A percentile compares a stretch with the other conserved stretches of the same genome.
These are phyloP conservation scores for Orthosia gothica DNA, from an alignment of 2,888 invertebrate genomes.

Conservation along the genomic window DNA sequence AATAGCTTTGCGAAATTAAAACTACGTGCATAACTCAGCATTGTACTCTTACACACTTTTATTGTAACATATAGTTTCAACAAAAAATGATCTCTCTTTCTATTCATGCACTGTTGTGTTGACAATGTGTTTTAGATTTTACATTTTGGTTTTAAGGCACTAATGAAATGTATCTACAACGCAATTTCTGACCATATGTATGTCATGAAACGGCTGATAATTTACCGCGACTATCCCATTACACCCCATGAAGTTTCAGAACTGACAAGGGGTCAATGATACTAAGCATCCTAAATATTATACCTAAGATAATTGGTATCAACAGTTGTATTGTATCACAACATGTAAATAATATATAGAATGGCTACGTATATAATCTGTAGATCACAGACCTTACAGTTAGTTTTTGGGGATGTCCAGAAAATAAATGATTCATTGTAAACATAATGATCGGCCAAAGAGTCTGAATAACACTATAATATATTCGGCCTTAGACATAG, in stretches of 20 bases:
- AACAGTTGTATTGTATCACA: neutral
- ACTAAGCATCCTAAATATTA: neutral
- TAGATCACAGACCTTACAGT: neutral
- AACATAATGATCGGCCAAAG: neutral
- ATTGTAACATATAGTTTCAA: slow-evolving; percentile 48
- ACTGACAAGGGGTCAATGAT: slow-evolving; percentile 1
- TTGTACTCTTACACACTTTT: slow-evolving; percentile 55
- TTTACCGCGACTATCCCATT: neutral
- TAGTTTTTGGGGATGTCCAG: neutral
- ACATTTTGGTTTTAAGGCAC: neutral
- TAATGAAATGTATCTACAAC: slow-evolving; percentile 3
- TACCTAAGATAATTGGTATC: neutral
- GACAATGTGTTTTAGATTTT: slow-evolving; percentile 25
- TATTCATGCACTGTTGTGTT: slow-evolving; percentile 16
- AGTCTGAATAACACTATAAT: slow-evolving; percentile 20
- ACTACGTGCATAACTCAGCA: slow-evolving; percentile 71
- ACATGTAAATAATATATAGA: slow-evolving; percentile 1
- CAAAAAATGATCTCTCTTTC: slow-evolving; percentile 33
- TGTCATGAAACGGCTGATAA: neutral
- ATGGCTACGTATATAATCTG: neutral
- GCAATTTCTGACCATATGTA: neutral
- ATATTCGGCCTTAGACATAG: slow-evolving; percentile 4
- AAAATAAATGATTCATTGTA: neutral
- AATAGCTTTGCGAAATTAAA: slow-evolving; percentile 86
- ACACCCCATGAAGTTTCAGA: slow-evolving; percentile 9